Base-by-base conservation (phyloP, 1,140 invertebrate species). In the Lucilia sericata region DNA sequence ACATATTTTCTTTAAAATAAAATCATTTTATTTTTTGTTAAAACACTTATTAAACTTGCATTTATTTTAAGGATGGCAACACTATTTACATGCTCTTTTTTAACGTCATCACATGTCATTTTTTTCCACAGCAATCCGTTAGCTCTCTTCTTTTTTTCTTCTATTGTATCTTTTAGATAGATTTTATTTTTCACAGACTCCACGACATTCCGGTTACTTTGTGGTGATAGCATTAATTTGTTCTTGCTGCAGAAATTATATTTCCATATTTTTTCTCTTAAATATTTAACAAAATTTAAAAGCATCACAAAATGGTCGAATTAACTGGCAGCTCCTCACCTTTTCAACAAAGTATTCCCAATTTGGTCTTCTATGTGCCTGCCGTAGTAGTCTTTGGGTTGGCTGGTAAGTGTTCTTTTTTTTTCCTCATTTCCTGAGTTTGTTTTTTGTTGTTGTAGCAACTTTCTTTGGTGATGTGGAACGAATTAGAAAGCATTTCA, bases 291-390 rank as follows among this genome's bases (percentile, higher is more conserved):
- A 80, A 80, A 25, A 2, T 70, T 55, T 74, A 0, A 82, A 82
- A 25, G 60, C 36, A 75, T 49, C 25, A 19, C 10, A 55, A 92
- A 87, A 95, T 95, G 94, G 94, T 94, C 74, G 94, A 95, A 91
- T 86, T 91, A 86, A 90, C 89, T 47, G 89, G 88, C 82, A 86
- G 87, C 87, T 86, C 88, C 49, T 91, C 89, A 85, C 95, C 94
- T 1, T 93, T 96, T 86, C 95, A 96, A 90, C 95, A 96, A 91
- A 95, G 94, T 85, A 96, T 97, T 91, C 95, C 95, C 81, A 96
- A 96, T 91, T 92, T 93, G 47, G 94, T 96, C 84, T 96, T 96
- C 88, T 94, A 96, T 86, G 87, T 96, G 84, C 95, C 96, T 85
- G 95, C 94, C 74, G 93, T 96, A 85, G 93, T 96, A 84, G 94